Conservation (phyloP, 2,113 vertebrate genomes). For the Girardinichthys multiradiatus region DNA sequence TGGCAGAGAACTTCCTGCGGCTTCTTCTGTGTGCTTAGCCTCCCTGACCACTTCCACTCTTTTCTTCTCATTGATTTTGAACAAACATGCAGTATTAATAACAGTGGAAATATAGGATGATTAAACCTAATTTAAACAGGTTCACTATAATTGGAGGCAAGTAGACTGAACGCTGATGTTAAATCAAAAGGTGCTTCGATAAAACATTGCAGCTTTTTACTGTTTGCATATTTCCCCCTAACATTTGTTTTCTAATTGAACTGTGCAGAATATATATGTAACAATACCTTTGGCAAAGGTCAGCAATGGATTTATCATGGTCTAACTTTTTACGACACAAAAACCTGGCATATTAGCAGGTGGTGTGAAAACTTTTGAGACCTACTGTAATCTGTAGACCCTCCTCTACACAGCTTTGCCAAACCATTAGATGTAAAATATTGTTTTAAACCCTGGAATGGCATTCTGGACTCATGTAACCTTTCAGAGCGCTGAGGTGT, state of each 20-base stretch:
- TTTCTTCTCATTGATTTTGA: too few relatives aligned
- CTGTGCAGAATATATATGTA: too few relatives aligned
- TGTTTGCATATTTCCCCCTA: neutral
- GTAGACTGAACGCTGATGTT: neutral
- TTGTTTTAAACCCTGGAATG: constrained; percentile 40
- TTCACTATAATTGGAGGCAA: neutral
- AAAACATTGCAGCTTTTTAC: too few relatives aligned
- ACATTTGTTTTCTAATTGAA: neutral
- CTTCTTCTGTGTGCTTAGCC: neutral
- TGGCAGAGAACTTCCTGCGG: neutral
- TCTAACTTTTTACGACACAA: neutral
- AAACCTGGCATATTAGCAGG: neutral
- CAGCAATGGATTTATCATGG: neutral
- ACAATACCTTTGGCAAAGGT: too few relatives aligned
- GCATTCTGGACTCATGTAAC: constrained; percentile 35
- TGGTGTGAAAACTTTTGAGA: neutral
- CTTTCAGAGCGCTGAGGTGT: constrained; percentile 2
- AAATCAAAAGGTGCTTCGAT: neutral
- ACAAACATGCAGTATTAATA: too few relatives aligned
- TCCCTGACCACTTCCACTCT: too few relatives aligned
- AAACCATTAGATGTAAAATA: constrained; percentile 64
- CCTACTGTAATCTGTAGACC: neutral
- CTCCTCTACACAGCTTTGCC: constrained; percentile 27
- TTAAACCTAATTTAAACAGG: neutral
- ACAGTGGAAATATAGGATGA: too few relatives aligned